A percentile compares a stretch with the other conserved stretches of the same genome.
Conservation (phyloP, 1,140 invertebrate species). For the Matsumurasca onukii region DNA sequence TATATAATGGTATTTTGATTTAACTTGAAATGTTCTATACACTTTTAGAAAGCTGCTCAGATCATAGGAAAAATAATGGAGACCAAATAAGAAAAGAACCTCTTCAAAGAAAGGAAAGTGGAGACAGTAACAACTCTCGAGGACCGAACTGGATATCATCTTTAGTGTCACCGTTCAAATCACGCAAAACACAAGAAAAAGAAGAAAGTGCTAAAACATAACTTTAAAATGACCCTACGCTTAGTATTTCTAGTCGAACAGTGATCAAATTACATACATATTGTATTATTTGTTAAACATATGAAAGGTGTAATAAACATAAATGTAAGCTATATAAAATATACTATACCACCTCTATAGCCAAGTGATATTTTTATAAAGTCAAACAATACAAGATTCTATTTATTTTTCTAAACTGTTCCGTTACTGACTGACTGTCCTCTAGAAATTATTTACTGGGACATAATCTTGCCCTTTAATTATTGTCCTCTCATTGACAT, state of each 20-base stretch:
- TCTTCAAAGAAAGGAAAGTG: not conserved
- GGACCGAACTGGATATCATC: conserved; percentile 32
- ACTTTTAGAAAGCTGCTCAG: not conserved
- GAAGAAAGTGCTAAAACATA: conserved; percentile 33
- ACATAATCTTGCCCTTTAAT: not conserved
- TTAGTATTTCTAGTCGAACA: conserved; percentile 22
- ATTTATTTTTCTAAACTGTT: not conserved
- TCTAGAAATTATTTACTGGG: not conserved
- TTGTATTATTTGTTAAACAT: not conserved
- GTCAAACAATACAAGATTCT: too few species aligned
- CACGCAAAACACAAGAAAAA: conserved; percentile 26
- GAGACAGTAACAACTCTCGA: not conserved
- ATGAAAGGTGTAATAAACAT: conserved; percentile 18
- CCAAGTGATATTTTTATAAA: conserved; percentile 24
- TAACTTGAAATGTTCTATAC: not conserved
- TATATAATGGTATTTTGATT: not conserved
- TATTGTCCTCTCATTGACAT: too few species aligned
- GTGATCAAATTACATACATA: conserved; percentile 14
- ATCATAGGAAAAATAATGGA: not conserved
- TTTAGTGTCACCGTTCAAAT: conserved; percentile 25
- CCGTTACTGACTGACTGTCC: not conserved
- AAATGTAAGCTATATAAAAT: too few species aligned
- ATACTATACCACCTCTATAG: not conserved
- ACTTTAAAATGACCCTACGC: conserved; percentile 22
- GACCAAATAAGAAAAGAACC: conserved; percentile 4